Evolutionary conservation across 2,113 vertebrate species (phyloP).

Genomic region (Rhinogobius similis): DNA sequence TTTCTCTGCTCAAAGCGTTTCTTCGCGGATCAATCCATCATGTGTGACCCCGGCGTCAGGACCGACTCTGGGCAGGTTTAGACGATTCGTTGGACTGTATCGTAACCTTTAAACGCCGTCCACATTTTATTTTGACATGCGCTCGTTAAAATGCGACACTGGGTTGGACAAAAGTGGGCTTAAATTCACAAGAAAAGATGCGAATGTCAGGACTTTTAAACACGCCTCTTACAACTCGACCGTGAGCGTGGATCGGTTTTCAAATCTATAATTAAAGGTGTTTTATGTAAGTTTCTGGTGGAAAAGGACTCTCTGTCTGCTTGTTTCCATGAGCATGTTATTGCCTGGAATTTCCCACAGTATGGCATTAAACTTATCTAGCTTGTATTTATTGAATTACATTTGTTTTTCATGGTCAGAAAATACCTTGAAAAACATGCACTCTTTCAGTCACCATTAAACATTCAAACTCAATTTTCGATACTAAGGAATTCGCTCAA

Average conservation of each 20-base stretch:
- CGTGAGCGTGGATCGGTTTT: neutral
- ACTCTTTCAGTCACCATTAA: too few relatives aligned
- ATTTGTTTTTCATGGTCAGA: neutral
- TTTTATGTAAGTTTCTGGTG: too few relatives aligned
- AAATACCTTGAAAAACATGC: neutral
- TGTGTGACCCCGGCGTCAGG: neutral
- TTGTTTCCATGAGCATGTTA: neutral
- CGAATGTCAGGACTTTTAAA: neutral
- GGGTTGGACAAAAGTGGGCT: neutral
- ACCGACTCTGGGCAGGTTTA: neutral
- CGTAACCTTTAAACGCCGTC: neutral
- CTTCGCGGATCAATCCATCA: slow-evolving; percentile 28
- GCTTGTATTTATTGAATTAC: neutral
- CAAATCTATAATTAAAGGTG: neutral
- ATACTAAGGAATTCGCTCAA: too few relatives aligned
- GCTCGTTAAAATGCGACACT: neutral
- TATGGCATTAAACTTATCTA: neutral
- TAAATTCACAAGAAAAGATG: neutral
- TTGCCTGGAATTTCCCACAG: neutral
- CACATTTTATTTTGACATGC: neutral
- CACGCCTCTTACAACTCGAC: neutral
- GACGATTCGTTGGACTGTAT: neutral
- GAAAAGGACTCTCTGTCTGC: neutral
- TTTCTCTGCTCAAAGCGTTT: slow-evolving; percentile 15
- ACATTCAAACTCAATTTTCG: too few relatives aligned